phyloP scores from a whole-genome alignment of 2,113 vertebrate species.

The Protobothrops flavoviridis region DNA sequence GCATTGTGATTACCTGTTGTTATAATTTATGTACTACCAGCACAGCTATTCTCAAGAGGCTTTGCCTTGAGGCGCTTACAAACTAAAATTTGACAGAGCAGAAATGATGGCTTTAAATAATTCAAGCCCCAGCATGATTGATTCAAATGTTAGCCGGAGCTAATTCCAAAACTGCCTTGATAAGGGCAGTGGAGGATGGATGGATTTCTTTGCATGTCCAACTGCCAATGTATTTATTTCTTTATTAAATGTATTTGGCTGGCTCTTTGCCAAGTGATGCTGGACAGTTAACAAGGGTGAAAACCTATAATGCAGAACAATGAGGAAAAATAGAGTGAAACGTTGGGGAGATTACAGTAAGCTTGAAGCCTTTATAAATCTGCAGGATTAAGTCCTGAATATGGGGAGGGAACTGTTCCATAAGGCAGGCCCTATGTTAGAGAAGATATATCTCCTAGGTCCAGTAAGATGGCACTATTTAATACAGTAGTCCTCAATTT shows the following conservation, averaged over 20 bases:
- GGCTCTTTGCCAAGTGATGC: not conserved
- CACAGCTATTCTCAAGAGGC: not conserved
- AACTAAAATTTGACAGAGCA: not conserved
- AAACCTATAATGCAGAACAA: not conserved
- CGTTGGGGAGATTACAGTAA: not conserved
- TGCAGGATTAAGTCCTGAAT: not conserved
- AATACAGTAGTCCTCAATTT: not conserved
- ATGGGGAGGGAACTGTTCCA: not conserved
- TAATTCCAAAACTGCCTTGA: not conserved
- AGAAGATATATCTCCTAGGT: not conserved
- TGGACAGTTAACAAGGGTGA: not conserved
- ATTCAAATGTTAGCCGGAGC: not conserved
- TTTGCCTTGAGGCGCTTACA: not conserved
- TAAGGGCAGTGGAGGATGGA: not conserved
- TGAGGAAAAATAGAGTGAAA: not conserved
- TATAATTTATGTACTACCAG: not conserved
- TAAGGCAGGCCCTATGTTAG: not conserved
- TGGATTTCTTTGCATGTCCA: not conserved
- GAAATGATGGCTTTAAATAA: not conserved
- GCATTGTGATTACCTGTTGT: not conserved
- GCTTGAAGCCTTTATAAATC: not conserved
- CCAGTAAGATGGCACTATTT: not conserved
- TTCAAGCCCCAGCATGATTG: not conserved
- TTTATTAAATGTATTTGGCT: not conserved
- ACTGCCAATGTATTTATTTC: not conserved